These are phyloP conservation scores for Festucalex cinctus DNA, from an alignment of 2,113 vertebrate species.

Conservation along the genomic window DNA sequence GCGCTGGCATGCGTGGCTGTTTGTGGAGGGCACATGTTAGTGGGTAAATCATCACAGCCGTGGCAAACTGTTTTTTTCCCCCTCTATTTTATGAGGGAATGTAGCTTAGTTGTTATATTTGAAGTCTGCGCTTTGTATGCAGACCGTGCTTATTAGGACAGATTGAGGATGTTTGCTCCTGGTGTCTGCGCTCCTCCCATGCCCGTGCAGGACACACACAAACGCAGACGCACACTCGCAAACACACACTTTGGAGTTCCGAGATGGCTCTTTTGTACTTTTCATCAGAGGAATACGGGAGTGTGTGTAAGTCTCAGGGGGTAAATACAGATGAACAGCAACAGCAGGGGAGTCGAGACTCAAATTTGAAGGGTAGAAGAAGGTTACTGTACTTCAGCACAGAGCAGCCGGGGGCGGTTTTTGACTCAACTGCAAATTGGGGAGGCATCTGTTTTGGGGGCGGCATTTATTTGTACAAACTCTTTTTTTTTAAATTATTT, in stretches of 20 bases:
- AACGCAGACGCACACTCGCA: constrained; percentile 21
- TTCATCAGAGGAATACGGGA: constrained; percentile 43
- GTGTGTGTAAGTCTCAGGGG: constrained; percentile 50
- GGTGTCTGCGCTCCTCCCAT: constrained; percentile 63
- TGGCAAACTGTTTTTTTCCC: constrained; percentile 61
- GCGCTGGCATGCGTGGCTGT: constrained; percentile 61
- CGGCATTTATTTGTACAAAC: background rate
- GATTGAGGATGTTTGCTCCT: constrained; percentile 62
- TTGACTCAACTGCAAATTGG: background rate
- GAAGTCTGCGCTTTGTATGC: constrained; percentile 60
- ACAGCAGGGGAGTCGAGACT: constrained; percentile 46
- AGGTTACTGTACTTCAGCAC: constrained; percentile 5
- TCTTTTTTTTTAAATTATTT: background rate
- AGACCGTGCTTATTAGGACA: constrained; percentile 58
- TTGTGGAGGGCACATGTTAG: constrained; percentile 68
- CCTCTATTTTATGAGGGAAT: constrained; percentile 45
- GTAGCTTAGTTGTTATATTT: constrained; percentile 50
- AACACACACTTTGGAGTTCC: constrained; percentile 31
- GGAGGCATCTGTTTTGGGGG: background rate
- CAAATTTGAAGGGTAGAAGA: constrained; percentile 14
- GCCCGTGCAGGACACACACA: constrained; percentile 36
- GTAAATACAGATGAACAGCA: constrained; percentile 55
- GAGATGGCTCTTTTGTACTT: constrained; percentile 55
- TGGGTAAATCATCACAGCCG: constrained; percentile 72
- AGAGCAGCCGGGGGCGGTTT: background rate